These are phyloP conservation scores for Lutjanus campechanus DNA, from an alignment of 2,797 vertebrate genomes.

Conservation along the genomic window DNA sequence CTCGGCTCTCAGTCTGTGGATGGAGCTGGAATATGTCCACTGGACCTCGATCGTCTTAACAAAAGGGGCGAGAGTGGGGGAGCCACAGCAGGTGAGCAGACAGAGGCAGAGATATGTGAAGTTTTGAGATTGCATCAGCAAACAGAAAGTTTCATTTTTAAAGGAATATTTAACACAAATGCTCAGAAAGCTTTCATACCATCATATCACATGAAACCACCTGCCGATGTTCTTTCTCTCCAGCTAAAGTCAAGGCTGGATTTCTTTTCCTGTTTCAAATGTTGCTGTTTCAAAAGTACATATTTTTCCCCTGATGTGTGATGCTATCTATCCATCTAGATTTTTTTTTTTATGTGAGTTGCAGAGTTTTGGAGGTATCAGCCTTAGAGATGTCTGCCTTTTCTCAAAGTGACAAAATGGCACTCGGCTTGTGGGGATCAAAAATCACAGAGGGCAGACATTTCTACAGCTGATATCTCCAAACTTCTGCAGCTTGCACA, in stretches of 20 bases:
- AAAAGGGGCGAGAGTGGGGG: not conserved
- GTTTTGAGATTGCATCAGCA: conserved; percentile 14
- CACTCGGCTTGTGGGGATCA: too few relatives aligned
- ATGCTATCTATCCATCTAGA: too few relatives aligned
- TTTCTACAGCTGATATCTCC: too few relatives aligned
- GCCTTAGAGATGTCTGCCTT: too few relatives aligned
- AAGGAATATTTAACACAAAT: not conserved
- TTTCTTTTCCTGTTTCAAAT: not conserved
- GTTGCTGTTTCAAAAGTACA: not conserved
- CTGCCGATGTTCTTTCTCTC: not conserved
- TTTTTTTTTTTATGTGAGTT: too few relatives aligned
- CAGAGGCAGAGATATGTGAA: not conserved
- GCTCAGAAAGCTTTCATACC: conserved; percentile 6
- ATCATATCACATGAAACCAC: not conserved
- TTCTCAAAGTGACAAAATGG: too few relatives aligned
- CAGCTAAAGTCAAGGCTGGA: not conserved
- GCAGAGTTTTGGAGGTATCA: too few relatives aligned
- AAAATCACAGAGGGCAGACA: too few relatives aligned
- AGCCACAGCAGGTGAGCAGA: conserved; percentile 23
- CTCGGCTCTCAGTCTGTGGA: conserved; percentile 11
- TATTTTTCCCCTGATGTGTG: too few relatives aligned
- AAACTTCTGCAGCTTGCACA: too few relatives aligned
- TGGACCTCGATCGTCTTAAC: conserved; percentile 7
- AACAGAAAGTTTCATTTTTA: not conserved
- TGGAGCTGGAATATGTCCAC: not conserved